These are phyloP conservation scores for Drosophila borealis DNA, from an alignment of 2,888 invertebrate genomes.

Conservation along the genomic window DNA sequence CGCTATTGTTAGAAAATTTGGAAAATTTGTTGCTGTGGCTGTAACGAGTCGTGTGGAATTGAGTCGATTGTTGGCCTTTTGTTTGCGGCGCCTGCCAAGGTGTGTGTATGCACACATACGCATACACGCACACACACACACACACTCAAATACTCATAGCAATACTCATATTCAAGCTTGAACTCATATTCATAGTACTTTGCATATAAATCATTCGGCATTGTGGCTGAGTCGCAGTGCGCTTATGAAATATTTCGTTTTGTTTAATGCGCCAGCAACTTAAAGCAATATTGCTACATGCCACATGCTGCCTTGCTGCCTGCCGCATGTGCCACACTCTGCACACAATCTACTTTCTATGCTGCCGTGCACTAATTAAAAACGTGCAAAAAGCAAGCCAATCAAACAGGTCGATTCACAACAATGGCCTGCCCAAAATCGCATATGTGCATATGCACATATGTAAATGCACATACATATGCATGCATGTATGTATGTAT, in stretches of 20 bases:
- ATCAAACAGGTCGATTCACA: constrained; percentile 79
- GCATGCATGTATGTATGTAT: constrained; percentile 1
- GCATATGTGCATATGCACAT: constrained; percentile 13
- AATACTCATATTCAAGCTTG: constrained; percentile 13
- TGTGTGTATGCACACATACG: constrained; percentile 22
- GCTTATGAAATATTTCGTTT: constrained; percentile 72
- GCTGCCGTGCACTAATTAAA: constrained; percentile 65
- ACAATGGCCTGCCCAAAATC: constrained; percentile 68
- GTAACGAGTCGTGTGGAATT: constrained; percentile 47
- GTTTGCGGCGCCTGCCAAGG: constrained; percentile 49
- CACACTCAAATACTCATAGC: constrained; percentile 6
- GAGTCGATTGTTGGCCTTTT: constrained; percentile 58
- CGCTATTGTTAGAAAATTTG: constrained; percentile 53
- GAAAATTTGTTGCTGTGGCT: constrained; percentile 53
- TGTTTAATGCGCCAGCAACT: constrained; percentile 64
- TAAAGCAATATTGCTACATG: constrained; percentile 45
- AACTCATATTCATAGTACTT: constrained; percentile 42
- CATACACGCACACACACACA: constrained; percentile 7
- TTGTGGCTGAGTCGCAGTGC: constrained; percentile 71
- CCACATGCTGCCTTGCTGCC: constrained; percentile 10
- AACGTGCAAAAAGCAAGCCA: constrained; percentile 77
- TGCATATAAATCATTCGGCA: constrained; percentile 74
- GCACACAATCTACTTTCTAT: constrained; percentile 12
- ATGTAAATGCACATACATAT: constrained; percentile 1
- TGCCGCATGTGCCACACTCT: neutral